phyloP scores from a whole-genome alignment of 1,140 invertebrate genomes.

The Hylyphantes graminicola region DNA sequence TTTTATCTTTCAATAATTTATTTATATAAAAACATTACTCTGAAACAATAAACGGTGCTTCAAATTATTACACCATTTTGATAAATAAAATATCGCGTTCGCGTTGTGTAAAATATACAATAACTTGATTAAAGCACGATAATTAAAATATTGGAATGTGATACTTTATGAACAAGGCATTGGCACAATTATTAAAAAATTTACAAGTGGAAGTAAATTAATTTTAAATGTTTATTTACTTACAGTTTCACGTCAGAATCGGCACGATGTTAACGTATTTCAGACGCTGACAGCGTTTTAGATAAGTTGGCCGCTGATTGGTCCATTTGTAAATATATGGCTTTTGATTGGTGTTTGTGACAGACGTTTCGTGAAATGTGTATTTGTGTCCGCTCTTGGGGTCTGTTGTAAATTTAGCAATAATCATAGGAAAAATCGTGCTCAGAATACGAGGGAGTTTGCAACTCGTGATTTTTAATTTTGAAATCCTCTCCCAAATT shows the following conservation, averaged over 20 bases:
- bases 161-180: neutral
- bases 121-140: neutral
- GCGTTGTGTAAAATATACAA: neutral
- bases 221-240: constrained; percentile 32
- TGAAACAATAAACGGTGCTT: neutral
- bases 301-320: constrained; percentile 6
- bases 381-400: constrained; percentile 43
- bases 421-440: neutral
- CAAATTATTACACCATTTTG: constrained; percentile 40
- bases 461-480: too few relatives aligned
- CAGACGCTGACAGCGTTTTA: constrained; percentile 35
- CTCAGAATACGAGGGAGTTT: too few relatives aligned
- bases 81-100: constrained; percentile 30
- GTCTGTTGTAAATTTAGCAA: constrained; percentile 44
- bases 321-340: constrained; percentile 42
- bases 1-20: too few relatives aligned
- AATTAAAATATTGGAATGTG: neutral
- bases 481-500: too few relatives aligned
- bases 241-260: constrained; percentile 4
- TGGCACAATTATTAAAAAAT: neutral
- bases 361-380: neutral
- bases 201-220: constrained; percentile 6
- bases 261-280: constrained; percentile 25
- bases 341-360: constrained; percentile 24
- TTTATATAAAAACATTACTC: too few relatives aligned